Evolutionary conservation across 2,888 invertebrate genomes (phyloP).

Genomic region (Ectropis crepuscularia): DNA sequence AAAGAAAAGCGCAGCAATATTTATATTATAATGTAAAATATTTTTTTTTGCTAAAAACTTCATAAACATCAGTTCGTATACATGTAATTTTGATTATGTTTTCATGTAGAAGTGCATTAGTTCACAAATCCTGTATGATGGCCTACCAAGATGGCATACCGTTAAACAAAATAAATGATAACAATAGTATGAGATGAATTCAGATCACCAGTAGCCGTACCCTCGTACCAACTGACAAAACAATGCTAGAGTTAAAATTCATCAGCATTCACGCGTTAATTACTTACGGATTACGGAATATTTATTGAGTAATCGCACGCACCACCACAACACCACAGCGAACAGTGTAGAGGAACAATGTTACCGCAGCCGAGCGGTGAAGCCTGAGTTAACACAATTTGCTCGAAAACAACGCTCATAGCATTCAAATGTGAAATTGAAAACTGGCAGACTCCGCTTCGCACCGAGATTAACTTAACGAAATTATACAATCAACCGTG

Average conservation of each 20-base stretch:
- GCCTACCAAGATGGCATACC: no score
- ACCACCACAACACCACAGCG: constrained; percentile 10
- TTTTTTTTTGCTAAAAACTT: no score
- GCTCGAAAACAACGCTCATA: constrained; percentile 61
- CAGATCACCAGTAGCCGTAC: neutral
- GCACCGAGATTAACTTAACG: constrained; percentile 67
- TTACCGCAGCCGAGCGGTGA: constrained; percentile 42
- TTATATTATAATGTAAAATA: no score
- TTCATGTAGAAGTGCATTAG: no score
- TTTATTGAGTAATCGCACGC: constrained; percentile 51
- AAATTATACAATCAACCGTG: constrained; percentile 72
- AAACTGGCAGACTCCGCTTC: constrained; percentile 63
- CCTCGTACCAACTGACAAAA: constrained; percentile 33
- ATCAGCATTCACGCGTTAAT: constrained; percentile 57
- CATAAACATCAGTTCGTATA: no score
- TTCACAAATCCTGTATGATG: no score
- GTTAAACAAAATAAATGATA: no score
- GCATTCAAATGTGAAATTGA: constrained; percentile 67
- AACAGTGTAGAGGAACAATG: constrained; percentile 31
- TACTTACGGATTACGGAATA: constrained; percentile 55
- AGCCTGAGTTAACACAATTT: constrained; percentile 56
- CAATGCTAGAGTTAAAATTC: constrained; percentile 53
- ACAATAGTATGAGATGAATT: no score
- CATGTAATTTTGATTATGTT: no score
- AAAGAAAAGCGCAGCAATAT: no score